These are phyloP conservation scores for Petrolisthes cinctipes DNA, from an alignment of 2,888 invertebrate genomes.

Conservation along the genomic window DNA sequence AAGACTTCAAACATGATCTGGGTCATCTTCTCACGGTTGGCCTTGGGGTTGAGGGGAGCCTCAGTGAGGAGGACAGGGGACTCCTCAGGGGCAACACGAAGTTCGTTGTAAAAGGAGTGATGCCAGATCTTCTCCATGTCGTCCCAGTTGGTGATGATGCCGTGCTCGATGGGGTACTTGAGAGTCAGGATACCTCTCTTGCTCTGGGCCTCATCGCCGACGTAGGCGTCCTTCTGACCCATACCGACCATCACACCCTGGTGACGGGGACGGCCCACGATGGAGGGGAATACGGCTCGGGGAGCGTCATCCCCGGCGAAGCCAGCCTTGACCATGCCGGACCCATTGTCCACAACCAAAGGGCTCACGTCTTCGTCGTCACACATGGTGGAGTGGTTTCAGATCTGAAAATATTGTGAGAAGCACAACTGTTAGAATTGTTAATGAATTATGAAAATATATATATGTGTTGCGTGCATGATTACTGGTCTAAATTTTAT, in stretches of 20 bases:
- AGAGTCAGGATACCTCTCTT: slow-evolving; percentile 75
- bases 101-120: slow-evolving; percentile 98
- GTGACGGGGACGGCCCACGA: slow-evolving; percentile 74
- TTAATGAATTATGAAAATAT: no score
- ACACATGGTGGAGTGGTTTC: slow-evolving; percentile 39
- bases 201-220: slow-evolving; percentile 96
- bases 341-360: slow-evolving; percentile 81
- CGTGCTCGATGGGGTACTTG: slow-evolving; percentile 74
- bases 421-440: no score
- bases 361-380: slow-evolving; percentile 69
- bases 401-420: background rate
- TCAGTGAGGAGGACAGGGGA: slow-evolving; percentile 93
- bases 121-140: slow-evolving; percentile 99
- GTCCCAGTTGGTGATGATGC: slow-evolving; percentile 90
- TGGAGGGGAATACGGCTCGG: no score
- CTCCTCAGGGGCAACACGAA: slow-evolving; percentile 95
- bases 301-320: slow-evolving; percentile 81
- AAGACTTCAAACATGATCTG: slow-evolving; percentile 72
- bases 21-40: slow-evolving; percentile 96
- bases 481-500: no score
- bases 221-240: slow-evolving; percentile 97
- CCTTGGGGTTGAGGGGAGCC: slow-evolving; percentile 94
- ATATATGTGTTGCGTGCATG: no score
- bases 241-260: slow-evolving; percentile 89
- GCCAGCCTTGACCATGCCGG: slow-evolving; percentile 61